These are phyloP conservation scores for Cyprinus carpio DNA, from an alignment of 2,113 vertebrate genomes.

Conservation along the genomic window DNA sequence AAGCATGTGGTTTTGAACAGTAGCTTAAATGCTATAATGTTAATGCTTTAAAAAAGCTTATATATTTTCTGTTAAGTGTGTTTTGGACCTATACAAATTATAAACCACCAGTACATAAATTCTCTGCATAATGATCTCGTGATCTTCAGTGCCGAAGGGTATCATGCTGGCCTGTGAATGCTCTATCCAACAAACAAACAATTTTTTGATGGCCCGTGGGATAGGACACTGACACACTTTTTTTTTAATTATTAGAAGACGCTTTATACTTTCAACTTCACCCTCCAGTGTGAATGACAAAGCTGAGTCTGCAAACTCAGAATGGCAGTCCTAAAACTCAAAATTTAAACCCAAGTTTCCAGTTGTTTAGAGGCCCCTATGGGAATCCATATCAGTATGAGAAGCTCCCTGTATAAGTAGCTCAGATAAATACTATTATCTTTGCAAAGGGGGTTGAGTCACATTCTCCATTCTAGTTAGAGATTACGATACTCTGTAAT, in stretches of 20 bases:
- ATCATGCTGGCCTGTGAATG: not conserved
- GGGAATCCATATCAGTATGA: conserved; percentile 50
- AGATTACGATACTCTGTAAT: conserved; percentile 31
- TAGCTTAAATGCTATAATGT: no score
- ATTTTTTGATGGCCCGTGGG: no score
- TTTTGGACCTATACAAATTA: not conserved
- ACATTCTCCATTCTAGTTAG: conserved; percentile 26
- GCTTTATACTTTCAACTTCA: not conserved
- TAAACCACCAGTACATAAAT: not conserved
- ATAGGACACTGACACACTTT: not conserved
- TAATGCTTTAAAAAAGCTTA: no score
- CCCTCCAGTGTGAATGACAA: not conserved
- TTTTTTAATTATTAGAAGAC: not conserved
- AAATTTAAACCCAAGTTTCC: conserved; percentile 53
- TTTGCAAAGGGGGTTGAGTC: conserved; percentile 43
- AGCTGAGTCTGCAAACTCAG: not conserved
- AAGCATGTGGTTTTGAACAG: no score
- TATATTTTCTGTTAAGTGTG: not conserved
- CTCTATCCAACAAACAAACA: not conserved
- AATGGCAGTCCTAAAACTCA: conserved; percentile 14
- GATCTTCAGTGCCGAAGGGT: not conserved
- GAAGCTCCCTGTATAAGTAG: conserved; percentile 52
- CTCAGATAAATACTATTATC: conserved; percentile 58
- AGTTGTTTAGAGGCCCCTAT: conserved; percentile 23
- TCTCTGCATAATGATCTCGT: not conserved